Evolutionary conservation across 2,888 invertebrate species (phyloP).

Genomic region (Electrophaes corylata): DNA sequence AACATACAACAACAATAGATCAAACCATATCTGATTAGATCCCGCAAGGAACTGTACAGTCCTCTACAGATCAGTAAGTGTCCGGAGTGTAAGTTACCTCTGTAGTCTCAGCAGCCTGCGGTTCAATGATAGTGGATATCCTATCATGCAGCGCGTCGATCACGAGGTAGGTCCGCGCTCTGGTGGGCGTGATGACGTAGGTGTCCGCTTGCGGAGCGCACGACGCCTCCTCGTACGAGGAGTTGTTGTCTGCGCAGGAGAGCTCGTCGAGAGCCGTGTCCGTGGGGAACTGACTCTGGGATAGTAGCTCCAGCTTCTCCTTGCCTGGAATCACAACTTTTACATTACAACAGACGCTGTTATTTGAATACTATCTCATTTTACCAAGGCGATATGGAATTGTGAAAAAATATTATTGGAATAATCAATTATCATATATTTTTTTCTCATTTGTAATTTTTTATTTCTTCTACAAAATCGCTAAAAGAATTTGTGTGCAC

Average conservation of each 20-base stretch:
- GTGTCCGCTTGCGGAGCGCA: constrained; percentile 54
- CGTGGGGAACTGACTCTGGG: constrained; percentile 47
- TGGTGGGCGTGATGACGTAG: constrained; percentile 72
- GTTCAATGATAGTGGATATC: constrained; percentile 59
- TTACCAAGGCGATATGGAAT: too few species aligned
- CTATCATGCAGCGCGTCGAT: constrained; percentile 61
- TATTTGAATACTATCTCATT: too few species aligned
- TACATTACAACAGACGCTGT: too few species aligned
- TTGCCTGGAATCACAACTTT: constrained; percentile 49
- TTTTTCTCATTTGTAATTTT: too few species aligned
- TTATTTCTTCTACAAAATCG: too few species aligned
- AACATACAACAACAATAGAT: too few species aligned
- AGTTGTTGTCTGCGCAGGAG: constrained; percentile 49
- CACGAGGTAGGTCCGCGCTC: constrained; percentile 67
- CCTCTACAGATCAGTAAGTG: too few species aligned
- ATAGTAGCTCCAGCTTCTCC: constrained; percentile 61
- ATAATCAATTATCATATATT: too few species aligned
- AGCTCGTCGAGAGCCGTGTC: constrained; percentile 57
- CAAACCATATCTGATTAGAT: too few species aligned
- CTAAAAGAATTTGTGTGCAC: too few species aligned
- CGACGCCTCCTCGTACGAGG: constrained; percentile 44
- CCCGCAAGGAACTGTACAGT: too few species aligned
- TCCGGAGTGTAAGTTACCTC: constrained; percentile 29
- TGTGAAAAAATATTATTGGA: too few species aligned
- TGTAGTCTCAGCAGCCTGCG: constrained; percentile 29